Percentiles rank a stretch among this genome's conserved stretches.
phyloP scores from a whole-genome alignment of 2,888 invertebrate genomes.

The Phaedon cochleariae region DNA sequence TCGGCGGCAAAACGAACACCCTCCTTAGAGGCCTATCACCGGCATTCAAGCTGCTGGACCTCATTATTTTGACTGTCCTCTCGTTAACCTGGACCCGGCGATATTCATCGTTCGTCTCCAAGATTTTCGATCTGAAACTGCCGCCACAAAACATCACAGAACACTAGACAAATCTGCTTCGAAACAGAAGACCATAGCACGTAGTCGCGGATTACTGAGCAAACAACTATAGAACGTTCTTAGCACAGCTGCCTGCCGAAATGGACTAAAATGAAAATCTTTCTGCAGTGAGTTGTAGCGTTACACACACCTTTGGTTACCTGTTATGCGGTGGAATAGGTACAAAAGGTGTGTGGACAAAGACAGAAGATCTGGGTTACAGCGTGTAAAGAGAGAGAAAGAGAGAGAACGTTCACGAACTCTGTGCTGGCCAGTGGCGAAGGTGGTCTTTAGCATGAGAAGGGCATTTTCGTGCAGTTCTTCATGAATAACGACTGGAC shows the following conservation, averaged over 20 bases:
- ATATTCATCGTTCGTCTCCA: conserved; percentile 56
- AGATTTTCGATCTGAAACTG: conserved; percentile 56
- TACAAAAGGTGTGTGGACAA: conserved; percentile 12
- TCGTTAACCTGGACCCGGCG: conserved; percentile 54
- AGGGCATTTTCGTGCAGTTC: conserved; percentile 13
- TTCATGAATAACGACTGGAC: neutral
- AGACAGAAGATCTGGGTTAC: conserved; percentile 2
- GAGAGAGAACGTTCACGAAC: neutral
- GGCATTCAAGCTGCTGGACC: conserved; percentile 50
- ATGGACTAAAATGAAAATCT: conserved; percentile 35
- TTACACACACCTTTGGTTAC: conserved; percentile 32
- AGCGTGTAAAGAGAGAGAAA: neutral
- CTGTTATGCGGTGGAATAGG: conserved; percentile 26
- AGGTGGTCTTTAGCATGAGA: conserved; percentile 15
- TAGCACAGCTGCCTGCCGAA: conserved; percentile 32
- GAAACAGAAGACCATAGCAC: neutral
- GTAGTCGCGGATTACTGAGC: conserved; percentile 26
- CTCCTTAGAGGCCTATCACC: conserved; percentile 43
- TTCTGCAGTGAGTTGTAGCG: conserved; percentile 22
- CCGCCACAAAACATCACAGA: conserved; percentile 57
- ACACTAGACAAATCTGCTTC: neutral
- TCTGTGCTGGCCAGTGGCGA: conserved; percentile 11
- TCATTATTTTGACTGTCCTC: conserved; percentile 52
- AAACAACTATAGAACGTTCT: conserved; percentile 22
- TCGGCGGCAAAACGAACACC: conserved; percentile 52